Percentiles rank a stretch among this genome's conserved stretches.
Conservation (phyloP, 1,140 invertebrate species). For the Gryllus bimaculatus region DNA sequence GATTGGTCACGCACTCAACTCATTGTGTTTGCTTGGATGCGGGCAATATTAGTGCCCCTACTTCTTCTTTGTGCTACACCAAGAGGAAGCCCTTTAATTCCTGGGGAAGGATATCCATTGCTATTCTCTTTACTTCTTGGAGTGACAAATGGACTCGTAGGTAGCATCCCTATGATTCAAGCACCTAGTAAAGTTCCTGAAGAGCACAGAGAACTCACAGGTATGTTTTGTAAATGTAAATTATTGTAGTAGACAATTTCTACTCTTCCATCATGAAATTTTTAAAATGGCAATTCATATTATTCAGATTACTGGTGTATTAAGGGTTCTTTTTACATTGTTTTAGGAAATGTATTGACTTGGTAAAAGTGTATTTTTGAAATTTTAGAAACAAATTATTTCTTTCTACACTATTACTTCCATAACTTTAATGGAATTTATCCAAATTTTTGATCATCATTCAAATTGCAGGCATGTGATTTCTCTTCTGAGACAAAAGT, state of each 20-base stretch:
- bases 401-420: neutral
- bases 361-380: neutral
- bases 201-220: constrained; percentile 64
- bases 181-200: constrained; percentile 72
- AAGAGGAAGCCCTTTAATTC: constrained; percentile 56
- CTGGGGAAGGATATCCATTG: constrained; percentile 57
- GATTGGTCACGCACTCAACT: constrained; percentile 69
- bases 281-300: neutral
- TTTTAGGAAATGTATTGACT: neutral
- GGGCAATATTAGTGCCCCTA: constrained; percentile 68
- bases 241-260: neutral
- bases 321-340: neutral
- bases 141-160: constrained; percentile 75
- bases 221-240: constrained; percentile 31
- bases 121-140: constrained; percentile 59
- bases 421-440: too few species aligned
- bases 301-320: neutral
- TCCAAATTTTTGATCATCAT: too few species aligned
- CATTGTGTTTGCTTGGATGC: constrained; percentile 54
- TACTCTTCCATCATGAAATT: neutral
- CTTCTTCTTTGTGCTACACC: constrained; percentile 70
- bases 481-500: too few species aligned
- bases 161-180: constrained; percentile 83
- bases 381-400: neutral
- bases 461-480: too few species aligned